Conservation (phyloP, 1,140 invertebrate species). For the Sinonovacula constricta region DNA sequence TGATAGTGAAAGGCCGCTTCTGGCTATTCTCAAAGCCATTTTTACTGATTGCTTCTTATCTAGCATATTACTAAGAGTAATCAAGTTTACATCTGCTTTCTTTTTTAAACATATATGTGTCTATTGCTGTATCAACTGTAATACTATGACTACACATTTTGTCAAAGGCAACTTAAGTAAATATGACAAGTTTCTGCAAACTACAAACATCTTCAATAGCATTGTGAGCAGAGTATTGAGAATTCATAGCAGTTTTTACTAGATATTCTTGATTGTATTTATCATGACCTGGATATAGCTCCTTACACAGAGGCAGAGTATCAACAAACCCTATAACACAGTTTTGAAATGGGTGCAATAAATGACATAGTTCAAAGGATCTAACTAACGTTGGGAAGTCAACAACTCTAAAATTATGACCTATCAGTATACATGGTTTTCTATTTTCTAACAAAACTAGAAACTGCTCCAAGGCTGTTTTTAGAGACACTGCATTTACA, state of each 20-base stretch:
- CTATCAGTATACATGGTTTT: slow-evolving; percentile 6
- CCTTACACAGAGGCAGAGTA: background rate
- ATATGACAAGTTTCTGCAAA: background rate
- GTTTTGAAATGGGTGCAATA: background rate
- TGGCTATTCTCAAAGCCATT: background rate
- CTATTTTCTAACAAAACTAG: slow-evolving; percentile 3
- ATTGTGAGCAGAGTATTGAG: background rate
- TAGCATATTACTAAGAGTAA: background rate
- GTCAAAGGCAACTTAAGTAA: background rate
- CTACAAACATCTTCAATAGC: slow-evolving; percentile 2
- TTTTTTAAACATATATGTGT: slow-evolving; percentile 1
- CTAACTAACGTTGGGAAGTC: slow-evolving; percentile 13
- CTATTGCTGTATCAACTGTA: background rate
- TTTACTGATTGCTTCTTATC: background rate
- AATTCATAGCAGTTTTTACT: background rate
- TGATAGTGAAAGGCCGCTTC: background rate
- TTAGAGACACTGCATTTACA: background rate
- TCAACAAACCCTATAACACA: too few relatives aligned
- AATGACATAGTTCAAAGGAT: slow-evolving; percentile 6
- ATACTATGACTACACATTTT: background rate
- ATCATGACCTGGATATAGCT: background rate
- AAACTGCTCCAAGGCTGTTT: background rate
- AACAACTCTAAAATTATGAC: slow-evolving; percentile 18
- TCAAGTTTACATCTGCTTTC: background rate
- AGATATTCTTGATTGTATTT: slow-evolving; percentile 7